phyloP scores from a whole-genome alignment of 2,113 vertebrate species.

The Brachyhypopomus occidentalis region DNA sequence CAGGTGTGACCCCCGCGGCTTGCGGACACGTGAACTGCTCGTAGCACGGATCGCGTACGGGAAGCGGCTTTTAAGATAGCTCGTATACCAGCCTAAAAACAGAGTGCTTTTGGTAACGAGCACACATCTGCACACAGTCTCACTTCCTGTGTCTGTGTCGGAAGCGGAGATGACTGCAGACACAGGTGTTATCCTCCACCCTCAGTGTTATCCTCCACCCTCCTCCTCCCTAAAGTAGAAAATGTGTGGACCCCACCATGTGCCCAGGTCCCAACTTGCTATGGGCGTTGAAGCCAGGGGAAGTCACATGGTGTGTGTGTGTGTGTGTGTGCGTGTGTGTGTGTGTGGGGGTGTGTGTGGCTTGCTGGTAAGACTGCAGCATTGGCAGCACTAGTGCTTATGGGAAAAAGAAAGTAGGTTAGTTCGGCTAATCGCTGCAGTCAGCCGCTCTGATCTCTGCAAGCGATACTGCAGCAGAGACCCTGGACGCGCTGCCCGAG shows the following conservation, averaged over 20 bases:
- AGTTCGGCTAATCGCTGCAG: constrained; percentile 58
- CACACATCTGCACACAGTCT: constrained; percentile 24
- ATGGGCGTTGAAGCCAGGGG: neutral
- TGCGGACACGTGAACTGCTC: neutral
- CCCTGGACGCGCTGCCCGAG: neutral
- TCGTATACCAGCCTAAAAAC: constrained; percentile 14
- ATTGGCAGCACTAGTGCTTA: constrained; percentile 73
- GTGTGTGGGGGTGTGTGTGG: constrained; percentile 32
- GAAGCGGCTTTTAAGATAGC: constrained; percentile 23
- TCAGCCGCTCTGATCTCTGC: constrained; percentile 8
- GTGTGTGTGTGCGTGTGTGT: constrained; percentile 18
- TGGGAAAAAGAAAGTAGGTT: constrained; percentile 90
- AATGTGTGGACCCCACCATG: neutral
- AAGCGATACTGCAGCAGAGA: neutral
- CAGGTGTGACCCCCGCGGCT: constrained; percentile 12
- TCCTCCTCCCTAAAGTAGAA: constrained; percentile 1
- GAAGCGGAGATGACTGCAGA: constrained; percentile 21
- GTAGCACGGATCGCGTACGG: constrained; percentile 10
- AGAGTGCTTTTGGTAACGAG: constrained; percentile 8
- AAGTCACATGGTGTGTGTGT: constrained; percentile 32
- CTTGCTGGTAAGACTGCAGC: constrained; percentile 71
- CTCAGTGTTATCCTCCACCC: neutral
- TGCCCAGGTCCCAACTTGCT: neutral
- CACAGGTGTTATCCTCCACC: neutral
- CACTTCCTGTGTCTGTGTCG: constrained; percentile 39